Evolutionary conservation across 2,888 invertebrate species (phyloP), one percentile per base, ranked within the genome.

Genomic region (Agapostemon virescens): DNA sequence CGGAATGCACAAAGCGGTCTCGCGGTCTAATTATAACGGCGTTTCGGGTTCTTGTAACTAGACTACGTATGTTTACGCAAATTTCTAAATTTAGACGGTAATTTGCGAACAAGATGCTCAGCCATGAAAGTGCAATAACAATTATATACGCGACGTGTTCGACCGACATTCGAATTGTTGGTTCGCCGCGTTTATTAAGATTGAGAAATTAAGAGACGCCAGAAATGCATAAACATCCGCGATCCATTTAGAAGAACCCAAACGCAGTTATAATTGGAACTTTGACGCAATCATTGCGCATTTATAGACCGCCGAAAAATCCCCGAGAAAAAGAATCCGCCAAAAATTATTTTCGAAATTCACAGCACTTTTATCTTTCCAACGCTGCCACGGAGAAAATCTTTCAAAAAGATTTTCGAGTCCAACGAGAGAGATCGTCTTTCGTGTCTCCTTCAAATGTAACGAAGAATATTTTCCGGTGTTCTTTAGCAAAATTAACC

Each of bases 201-300:
- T 49, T 49, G n/a, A 49, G 49, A 49, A 20, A 49, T 49, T 49
- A 49, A 49, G 49, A 49, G 26, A 5, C 26, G 26, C 55, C 55
- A 55, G 55, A 55, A 55, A 55, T 17, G 55, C 55, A 55, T 55
- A 55, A 55, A 55, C 55, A 55, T 55, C 55, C 55, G 55, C 26
- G 26, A 55, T 55, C 55, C 26, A 55, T 55, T 55, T 55, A 6
- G 26, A 17, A 55, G 55, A 55, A 55, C 55, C 17, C 15, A 26
- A 26, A 55, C 17, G 26, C 23, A 4, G 55, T 26, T 55, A 30
- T 38, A 40, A 58, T 40, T 61, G 26, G 55, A 55, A 26, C 55
- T 26, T 55, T 55, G 55, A 55, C 55, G 55, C 55, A 55, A 17
- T 26, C 55, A 26, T 55, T 55, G 26, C n/a, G 55, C 26, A 49